Base-by-base conservation (phyloP, 2,888 invertebrate species). In the Melieria omissa region DNA sequence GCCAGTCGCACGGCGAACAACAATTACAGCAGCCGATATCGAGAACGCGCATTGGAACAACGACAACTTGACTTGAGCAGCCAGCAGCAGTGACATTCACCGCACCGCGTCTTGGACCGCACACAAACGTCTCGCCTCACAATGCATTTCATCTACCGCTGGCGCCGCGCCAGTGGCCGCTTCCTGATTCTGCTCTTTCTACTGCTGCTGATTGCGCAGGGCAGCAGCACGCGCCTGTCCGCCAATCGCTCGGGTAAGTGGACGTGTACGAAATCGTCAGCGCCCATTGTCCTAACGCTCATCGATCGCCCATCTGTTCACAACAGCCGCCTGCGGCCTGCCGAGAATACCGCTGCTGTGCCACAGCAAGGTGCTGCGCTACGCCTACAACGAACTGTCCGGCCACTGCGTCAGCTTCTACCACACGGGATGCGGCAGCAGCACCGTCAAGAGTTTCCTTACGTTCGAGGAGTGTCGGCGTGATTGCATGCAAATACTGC, bases 401-500 rank as follows among this genome's bases (percentile, higher is more conserved):
- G 79, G 76, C 4, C 83, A 81, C 64, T 84, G 84, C 68, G 80
- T 83, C 60, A 84, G 82, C 61, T 84, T 85, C 76, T 81, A 80
- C 64, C 84, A 84, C 63, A 82, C 82, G 16, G 84, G 83, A 10
- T 85, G 85, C 16, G 82, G 74, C n/a, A 77, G 81, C 4, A 81
- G 80, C 46, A 78, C 77, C 1, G 46, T 69, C 45, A 84, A 85
- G 55, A 82, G 83, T 70, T 84, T 83, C 46, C 74, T 83, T 10
- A 84, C 84, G 68, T 84, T 76, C 62, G 84, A 84, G 73, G 84
- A 84, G 71, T 84, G 84, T 64, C 80, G 84, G 3, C 80, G 84
- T 9, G 84, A 84, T 46, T 83, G 85, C 73, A 83, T 84, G 80
- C 76, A 78, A 45, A 79, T 78, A 29, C 72, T 78, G 16, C 80